These are phyloP conservation scores for Dilophus febrilis DNA, from an alignment of 2,888 invertebrate species.

Conservation along the genomic window DNA sequence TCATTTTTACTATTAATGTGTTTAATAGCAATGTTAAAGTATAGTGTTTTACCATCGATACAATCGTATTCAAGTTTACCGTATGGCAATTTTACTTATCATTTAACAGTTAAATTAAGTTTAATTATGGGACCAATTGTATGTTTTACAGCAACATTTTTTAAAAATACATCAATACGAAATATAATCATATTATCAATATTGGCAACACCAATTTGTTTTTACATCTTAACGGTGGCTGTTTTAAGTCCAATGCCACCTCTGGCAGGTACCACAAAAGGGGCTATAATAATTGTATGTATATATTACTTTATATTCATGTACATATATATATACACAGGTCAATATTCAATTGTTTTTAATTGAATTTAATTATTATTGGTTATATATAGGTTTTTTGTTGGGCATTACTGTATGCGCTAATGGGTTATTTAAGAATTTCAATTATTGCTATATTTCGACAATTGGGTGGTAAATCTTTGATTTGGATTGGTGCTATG, in stretches of 20 bases:
- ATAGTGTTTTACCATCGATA: conserved; percentile 62
- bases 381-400: conserved; percentile 37
- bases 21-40: conserved; percentile 47
- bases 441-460: conserved; percentile 59
- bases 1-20: conserved; percentile 30
- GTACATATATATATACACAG: background rate
- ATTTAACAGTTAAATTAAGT: conserved; percentile 56
- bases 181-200: conserved; percentile 33
- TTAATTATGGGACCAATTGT: conserved; percentile 67
- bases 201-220: conserved; percentile 35
- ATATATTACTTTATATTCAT: conserved; percentile 1
- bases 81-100: conserved; percentile 61
- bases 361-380: too few species aligned
- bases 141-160: conserved; percentile 46
- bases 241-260: conserved; percentile 54
- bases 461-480: conserved; percentile 51
- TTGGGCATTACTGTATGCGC: conserved; percentile 50
- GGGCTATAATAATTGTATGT: conserved; percentile 1
- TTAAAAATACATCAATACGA: conserved; percentile 34
- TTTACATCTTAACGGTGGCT: conserved; percentile 53
- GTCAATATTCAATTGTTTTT: too few species aligned
- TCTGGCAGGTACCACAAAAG: conserved; percentile 43
- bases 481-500: conserved; percentile 58
- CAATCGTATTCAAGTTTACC: conserved; percentile 69
- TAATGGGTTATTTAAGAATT: conserved; percentile 62